Evolutionary conservation across 2,113 vertebrate species (phyloP).

Genomic region (Oophaga pumilio): DNA sequence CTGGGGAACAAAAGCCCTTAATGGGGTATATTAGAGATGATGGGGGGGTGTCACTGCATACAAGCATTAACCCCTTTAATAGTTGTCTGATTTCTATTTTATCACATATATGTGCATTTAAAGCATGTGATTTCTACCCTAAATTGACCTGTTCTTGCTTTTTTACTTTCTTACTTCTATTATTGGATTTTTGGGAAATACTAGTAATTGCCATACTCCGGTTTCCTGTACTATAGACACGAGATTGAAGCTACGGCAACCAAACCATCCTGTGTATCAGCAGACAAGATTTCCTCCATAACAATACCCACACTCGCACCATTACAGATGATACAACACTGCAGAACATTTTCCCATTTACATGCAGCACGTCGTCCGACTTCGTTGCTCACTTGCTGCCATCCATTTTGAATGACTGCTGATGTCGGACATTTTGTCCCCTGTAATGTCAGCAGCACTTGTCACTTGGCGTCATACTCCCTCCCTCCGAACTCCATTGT

Average conservation of each 20-base stretch:
- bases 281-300: no score
- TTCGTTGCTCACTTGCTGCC: conserved; percentile 15
- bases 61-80: conserved; percentile 29
- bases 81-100: background rate
- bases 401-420: background rate
- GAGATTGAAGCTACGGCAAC: no score
- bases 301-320: no score
- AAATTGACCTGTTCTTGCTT: background rate
- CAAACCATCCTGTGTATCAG: no score
- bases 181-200: no score
- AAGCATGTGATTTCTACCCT: background rate
- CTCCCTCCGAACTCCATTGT: conserved; percentile 20
- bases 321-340: background rate
- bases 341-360: background rate
- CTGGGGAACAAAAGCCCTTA: conserved; percentile 68
- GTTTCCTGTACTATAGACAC: no score
- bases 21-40: conserved; percentile 60
- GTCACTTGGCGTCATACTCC: background rate
- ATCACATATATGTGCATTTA: background rate
- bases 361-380: background rate
- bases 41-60: conserved; percentile 32
- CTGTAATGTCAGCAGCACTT: background rate
- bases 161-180: no score
- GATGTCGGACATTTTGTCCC: conserved; percentile 41
- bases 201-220: no score